phyloP scores from a whole-genome alignment of 2,888 invertebrate species.

The Abrostola triplasia region DNA sequence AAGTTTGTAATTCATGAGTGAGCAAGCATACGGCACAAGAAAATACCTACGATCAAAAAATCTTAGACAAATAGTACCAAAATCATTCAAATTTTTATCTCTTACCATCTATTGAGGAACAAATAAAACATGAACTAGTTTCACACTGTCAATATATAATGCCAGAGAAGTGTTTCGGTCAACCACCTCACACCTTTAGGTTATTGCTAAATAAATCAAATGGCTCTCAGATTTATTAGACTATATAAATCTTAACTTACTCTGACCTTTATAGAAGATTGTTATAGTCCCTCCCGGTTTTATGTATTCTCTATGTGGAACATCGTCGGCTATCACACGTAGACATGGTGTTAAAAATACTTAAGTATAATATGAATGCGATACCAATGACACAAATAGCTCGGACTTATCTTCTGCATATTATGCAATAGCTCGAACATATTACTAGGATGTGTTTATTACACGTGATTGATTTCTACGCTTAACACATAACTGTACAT shows the following conservation, averaged over 20 bases:
- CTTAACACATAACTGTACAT: no score
- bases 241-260: constrained; percentile 21
- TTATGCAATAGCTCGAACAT: no score
- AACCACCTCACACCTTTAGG: constrained; percentile 8
- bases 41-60: no score
- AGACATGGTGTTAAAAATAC: not conserved
- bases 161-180: constrained; percentile 6
- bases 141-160: not conserved
- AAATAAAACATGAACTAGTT: not conserved
- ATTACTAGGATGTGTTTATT: no score
- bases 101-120: no score
- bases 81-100: no score
- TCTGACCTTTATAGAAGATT: constrained; percentile 12
- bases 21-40: no score
- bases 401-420: not conserved
- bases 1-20: no score
- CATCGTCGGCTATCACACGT: not conserved
- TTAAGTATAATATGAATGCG: not conserved
- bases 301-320: not conserved
- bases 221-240: constrained; percentile 24
- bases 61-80: no score
- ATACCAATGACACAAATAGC: not conserved
- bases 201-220: constrained; percentile 34
- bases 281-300: not conserved
- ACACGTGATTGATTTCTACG: no score